A percentile compares a stretch with the other conserved stretches of the same genome.
phyloP scores from a whole-genome alignment of 2,888 invertebrate genomes.

The Pammene fasciana region DNA sequence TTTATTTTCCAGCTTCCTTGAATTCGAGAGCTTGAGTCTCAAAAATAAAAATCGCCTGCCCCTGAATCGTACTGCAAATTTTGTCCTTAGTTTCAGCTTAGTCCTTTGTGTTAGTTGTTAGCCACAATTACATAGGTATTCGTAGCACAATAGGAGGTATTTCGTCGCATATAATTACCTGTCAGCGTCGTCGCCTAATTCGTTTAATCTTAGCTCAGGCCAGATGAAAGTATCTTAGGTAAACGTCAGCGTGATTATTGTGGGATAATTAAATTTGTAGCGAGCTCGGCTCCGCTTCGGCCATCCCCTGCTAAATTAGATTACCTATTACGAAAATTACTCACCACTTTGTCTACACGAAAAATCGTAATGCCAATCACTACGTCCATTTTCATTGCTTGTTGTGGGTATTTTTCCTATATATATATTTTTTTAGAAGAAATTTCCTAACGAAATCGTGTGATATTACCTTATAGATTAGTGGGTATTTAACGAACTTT shows the following conservation, averaged over 20 bases:
- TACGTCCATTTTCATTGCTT: slow-evolving; percentile 1
- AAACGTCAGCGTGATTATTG: slow-evolving; percentile 34
- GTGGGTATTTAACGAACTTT: too few relatives aligned
- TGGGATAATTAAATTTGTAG: slow-evolving; percentile 34
- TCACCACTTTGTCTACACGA: slow-evolving; percentile 18
- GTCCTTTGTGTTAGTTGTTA: too few relatives aligned
- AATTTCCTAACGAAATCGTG: too few relatives aligned
- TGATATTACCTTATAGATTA: too few relatives aligned
- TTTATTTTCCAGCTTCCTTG: too few relatives aligned
- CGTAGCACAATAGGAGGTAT: not conserved
- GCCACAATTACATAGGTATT: not conserved
- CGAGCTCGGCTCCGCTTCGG: slow-evolving; percentile 19
- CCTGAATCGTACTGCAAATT: too few relatives aligned
- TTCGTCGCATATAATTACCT: slow-evolving; percentile 14
- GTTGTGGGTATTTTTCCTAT: not conserved
- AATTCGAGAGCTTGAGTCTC: too few relatives aligned
- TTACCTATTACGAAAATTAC: slow-evolving; percentile 27
- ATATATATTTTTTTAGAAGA: not conserved
- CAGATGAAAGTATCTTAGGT: slow-evolving; percentile 21
- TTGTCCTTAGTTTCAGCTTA: too few relatives aligned
- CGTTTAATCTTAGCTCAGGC: slow-evolving; percentile 16
- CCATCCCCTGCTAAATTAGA: slow-evolving; percentile 32
- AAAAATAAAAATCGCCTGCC: too few relatives aligned
- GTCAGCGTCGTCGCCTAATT: slow-evolving; percentile 13
- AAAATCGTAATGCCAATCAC: slow-evolving; percentile 26